Percentiles rank a stretch among this genome's conserved stretches.
phyloP scores from a whole-genome alignment of 2,113 vertebrate species.

The Grammomys surdaster region DNA sequence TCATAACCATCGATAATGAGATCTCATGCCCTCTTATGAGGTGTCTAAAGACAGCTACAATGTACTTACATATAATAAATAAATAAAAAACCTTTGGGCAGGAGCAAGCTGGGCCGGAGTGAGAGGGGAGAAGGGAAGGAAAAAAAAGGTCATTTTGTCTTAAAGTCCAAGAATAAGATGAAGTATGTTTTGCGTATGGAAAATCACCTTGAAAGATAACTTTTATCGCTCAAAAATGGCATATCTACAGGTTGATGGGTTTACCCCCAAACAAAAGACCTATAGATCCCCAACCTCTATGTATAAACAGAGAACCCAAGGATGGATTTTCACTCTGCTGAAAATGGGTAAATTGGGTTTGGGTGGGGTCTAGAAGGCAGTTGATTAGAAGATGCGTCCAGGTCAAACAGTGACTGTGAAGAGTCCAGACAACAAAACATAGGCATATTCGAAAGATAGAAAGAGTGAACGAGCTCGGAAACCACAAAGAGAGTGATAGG shows the following conservation, averaged over 20 bases:
- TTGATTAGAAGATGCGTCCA: neutral
- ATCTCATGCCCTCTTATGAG: too few relatives aligned
- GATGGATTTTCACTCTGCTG: constrained; percentile 21
- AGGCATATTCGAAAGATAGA: neutral
- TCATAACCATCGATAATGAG: too few relatives aligned
- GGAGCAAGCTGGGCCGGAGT: too few relatives aligned
- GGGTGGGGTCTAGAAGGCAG: neutral
- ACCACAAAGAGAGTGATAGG: neutral
- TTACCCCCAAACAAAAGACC: constrained; percentile 31
- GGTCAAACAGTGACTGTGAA: neutral
- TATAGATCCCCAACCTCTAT: neutral
- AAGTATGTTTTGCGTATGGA: neutral
- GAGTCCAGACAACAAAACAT: neutral
- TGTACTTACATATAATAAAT: too few relatives aligned
- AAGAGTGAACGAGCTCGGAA: neutral
- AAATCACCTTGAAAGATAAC: neutral
- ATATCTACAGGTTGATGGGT: neutral
- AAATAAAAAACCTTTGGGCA: too few relatives aligned
- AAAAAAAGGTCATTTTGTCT: neutral
- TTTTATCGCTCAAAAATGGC: neutral
- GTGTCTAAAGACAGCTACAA: too few relatives aligned
- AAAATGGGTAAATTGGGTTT: neutral
- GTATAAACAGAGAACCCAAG: neutral
- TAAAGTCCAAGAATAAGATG: neutral
- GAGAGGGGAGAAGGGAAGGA: too few relatives aligned